Evolutionary conservation across 2,888 invertebrate genomes (phyloP), one percentile per base, ranked within the genome.

Genomic region (Tuberolachnus salignus): DNA sequence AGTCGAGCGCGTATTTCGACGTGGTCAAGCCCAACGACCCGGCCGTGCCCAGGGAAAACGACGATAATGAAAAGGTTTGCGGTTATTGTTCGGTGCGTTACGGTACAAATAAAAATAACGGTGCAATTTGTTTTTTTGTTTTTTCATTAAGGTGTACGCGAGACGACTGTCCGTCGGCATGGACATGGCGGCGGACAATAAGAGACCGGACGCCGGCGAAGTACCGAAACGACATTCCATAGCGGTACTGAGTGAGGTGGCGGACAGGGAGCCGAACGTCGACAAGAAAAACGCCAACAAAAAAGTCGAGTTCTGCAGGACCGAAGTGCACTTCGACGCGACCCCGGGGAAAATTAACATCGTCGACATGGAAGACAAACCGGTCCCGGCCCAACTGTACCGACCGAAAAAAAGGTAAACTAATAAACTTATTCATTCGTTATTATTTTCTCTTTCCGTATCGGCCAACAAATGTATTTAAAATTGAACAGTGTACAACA

Each of bases 321-420:
- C 94, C 0, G 94, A 94, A 86, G 90, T 94, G 42, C 94, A 94
- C 85, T 94, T 94, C 85, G 92, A 93, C 0, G 92, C 93, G 21
- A 92, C 93, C 19, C 92, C 93, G 1, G 94, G 94, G 0, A 90
- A 91, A 83, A 92, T 94, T 0, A 93, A 94, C 84, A 94, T 94
- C 80, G 94, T 94, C 49, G 93, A 94, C 84, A 94, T 94, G 0
- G 93, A 94, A 85, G 93, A 92, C 82, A 94, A 94, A 85, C 94
- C 94, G 63, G 94, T 94, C 13, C 93, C 94, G 8, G 92, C 92
- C 0, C 92, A 92, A 84, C 92, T 74, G 13, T 81, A 82, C 57
- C 80, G 82, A 19, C 80, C 73, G 34, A 57, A 80, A 80, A 78
- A 81, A 66, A 66, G 78, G 82, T 69, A 80, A 63, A 10, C 51